phyloP scores from a whole-genome alignment of 2,888 invertebrate species.

The Metallyticus violacea region DNA sequence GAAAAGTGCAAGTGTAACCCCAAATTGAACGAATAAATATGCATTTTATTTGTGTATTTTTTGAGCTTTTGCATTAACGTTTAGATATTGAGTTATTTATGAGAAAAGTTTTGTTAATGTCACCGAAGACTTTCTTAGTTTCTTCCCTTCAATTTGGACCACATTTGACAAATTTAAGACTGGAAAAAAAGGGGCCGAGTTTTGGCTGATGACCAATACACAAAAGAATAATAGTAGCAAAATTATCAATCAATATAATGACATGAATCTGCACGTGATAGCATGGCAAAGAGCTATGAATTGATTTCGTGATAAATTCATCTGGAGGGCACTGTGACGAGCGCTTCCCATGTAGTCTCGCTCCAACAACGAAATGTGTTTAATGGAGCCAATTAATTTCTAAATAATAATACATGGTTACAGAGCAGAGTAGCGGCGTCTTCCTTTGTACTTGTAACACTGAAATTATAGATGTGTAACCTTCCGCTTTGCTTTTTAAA shows the following conservation, averaged over 20 bases:
- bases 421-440: neutral
- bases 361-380: neutral
- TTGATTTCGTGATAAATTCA: neutral
- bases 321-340: neutral
- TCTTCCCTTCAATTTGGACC: too few species aligned
- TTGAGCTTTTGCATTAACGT: too few species aligned
- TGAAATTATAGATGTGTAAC: neutral
- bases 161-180: too few species aligned
- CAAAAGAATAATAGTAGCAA: neutral
- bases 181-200: too few species aligned
- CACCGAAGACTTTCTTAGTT: too few species aligned
- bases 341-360: neutral
- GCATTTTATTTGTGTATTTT: too few species aligned
- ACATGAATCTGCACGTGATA: neutral
- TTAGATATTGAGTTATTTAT: too few species aligned
- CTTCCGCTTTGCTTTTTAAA: too few species aligned
- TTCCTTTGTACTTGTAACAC: neutral
- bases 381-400: slow-evolving; percentile 2
- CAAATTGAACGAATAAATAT: too few species aligned
- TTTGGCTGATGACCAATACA: too few species aligned
- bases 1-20: too few species aligned
- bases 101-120: too few species aligned
- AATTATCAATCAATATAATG: neutral
- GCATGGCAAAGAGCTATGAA: neutral
- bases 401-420: neutral